These are phyloP conservation scores for Drosophila neonasuta DNA, from an alignment of 2,888 invertebrate genomes.

Conservation along the genomic window DNA sequence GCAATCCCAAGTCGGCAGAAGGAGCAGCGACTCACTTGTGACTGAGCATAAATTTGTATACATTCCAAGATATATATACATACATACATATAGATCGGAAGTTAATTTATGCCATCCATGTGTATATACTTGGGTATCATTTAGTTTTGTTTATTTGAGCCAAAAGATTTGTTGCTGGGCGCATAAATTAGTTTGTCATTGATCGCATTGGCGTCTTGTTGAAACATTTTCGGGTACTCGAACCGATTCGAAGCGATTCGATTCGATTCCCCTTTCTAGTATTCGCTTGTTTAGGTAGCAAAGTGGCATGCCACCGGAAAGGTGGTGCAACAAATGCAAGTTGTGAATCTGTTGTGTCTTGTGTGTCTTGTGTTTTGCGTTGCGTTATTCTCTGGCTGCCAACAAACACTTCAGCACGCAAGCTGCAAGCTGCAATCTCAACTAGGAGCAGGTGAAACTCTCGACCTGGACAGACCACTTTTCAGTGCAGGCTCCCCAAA, in stretches of 20 bases:
- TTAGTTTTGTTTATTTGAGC: constrained; percentile 73
- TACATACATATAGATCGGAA: constrained; percentile 52
- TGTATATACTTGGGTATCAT: constrained; percentile 42
- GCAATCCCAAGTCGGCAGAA: background rate
- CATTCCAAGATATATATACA: constrained; percentile 38
- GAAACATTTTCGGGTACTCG: constrained; percentile 31
- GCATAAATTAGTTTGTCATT: constrained; percentile 78
- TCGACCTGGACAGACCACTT: constrained; percentile 78
- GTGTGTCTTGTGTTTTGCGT: background rate
- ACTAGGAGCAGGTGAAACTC: constrained; percentile 73
- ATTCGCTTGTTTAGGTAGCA: constrained; percentile 20
- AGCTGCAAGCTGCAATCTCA: constrained; percentile 64
- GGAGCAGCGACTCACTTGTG: constrained; percentile 36
- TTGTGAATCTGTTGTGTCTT: constrained; percentile 43
- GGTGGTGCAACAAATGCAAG: constrained; percentile 53
- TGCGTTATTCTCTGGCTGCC: background rate
- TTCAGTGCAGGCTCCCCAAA: constrained; percentile 52
- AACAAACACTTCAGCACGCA: constrained; percentile 73
- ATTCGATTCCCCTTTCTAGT: background rate
- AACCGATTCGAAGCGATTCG: background rate
- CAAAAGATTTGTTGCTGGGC: constrained; percentile 71
- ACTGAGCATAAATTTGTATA: constrained; percentile 66
- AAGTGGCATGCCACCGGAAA: constrained; percentile 40
- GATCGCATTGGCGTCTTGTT: constrained; percentile 51
- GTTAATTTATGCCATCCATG: constrained; percentile 68